Conservation (phyloP, 1,140 invertebrate genomes). For the Drosophila asahinai region DNA sequence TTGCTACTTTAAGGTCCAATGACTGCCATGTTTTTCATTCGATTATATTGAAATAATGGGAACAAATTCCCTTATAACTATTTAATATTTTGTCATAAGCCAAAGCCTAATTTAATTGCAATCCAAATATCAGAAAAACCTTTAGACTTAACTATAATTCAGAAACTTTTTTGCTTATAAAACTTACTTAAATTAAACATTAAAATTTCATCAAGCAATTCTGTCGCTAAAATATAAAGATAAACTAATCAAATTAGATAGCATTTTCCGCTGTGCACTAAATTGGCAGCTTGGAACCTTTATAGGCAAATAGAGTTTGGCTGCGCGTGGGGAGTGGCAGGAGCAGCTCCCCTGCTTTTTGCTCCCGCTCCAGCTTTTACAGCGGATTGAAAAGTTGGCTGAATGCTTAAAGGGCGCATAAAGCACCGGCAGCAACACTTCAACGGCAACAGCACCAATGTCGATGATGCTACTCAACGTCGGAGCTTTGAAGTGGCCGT, state of each 20-base stretch:
- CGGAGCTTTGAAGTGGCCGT: constrained; percentile 47
- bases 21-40: too few species aligned
- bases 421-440: constrained; percentile 44
- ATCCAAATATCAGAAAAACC: too few species aligned
- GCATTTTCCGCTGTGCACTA: constrained; percentile 13
- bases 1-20: too few species aligned
- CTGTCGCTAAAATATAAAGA: not conserved
- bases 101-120: too few species aligned
- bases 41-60: too few species aligned
- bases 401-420: constrained; percentile 51
- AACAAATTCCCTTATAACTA: too few species aligned
- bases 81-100: too few species aligned
- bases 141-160: too few species aligned
- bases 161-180: too few species aligned
- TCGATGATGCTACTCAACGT: constrained; percentile 48
- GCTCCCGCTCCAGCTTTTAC: not conserved
- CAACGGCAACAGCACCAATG: constrained; percentile 36
- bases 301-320: constrained; percentile 25
- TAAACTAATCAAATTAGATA: constrained; percentile 11
- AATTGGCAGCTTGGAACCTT: constrained; percentile 11
- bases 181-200: too few species aligned
- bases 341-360: constrained; percentile 3
- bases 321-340: not conserved
- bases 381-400: constrained; percentile 43
- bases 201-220: not conserved